Evolutionary conservation across 2,888 invertebrate genomes (phyloP), one percentile per base, ranked within the genome.

Genomic region (Erynnis tages): DNA sequence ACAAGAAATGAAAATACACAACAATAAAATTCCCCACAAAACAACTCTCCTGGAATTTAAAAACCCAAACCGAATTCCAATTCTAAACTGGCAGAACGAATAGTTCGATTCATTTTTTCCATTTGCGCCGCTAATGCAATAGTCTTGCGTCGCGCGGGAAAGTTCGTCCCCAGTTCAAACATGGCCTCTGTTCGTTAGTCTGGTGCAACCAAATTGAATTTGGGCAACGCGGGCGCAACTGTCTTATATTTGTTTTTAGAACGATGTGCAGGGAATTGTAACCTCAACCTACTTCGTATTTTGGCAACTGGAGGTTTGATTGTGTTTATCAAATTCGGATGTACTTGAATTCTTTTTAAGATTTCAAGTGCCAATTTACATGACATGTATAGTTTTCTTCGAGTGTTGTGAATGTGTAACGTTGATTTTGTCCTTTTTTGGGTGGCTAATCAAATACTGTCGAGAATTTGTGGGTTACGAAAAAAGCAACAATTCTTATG

Each of bases 211-310:
- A 47, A 47, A 47, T 47, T 47, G 19, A 37, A 47, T 47, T 37
- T 47, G 19, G 34, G 11, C 19, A 37, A 46, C 35, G 46, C 46
- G 32, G 16, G 34, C 34, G 34, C 37, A 30, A 44, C 13, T 45
- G 47, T 47, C 27, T 47, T 47, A 35, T 46, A 46, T 46, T 46
- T 47, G 47, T 47, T 47, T 46, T 47, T 37, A 47, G 47, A 44
- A 44, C 8, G 13, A 13, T 44, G 45, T 47, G 37, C 46, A 37
- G 46, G 4, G 47, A 21, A 32, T n/a, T n/a, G n/a, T n/a, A n/a
- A n/a, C n/a, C n/a, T n/a, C n/a, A n/a, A n/a, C n/a, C n/a, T n/a
- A n/a, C n/a, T n/a, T n/a, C n/a, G n/a, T n/a, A n/a, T n/a, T n/a
- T n/a, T n/a, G n/a, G n/a, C n/a, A n/a, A n/a, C n/a, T n/a, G n/a